Conservation (phyloP, 2,113 vertebrate species). For the Ailurus styani region DNA sequence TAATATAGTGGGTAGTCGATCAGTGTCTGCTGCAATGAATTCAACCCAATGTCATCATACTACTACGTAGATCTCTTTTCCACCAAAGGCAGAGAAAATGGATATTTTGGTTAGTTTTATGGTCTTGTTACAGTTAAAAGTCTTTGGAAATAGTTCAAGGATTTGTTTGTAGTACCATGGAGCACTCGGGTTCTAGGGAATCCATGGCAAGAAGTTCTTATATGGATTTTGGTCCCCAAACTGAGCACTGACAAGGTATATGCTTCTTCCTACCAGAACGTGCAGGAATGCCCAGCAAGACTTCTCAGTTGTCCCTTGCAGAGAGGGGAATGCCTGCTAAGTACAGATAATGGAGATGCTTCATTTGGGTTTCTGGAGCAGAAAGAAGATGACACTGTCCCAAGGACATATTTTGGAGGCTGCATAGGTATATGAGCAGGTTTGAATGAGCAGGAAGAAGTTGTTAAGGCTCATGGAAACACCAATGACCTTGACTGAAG, state of each 20-base stretch:
- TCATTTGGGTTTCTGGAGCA: not conserved
- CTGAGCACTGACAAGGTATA: slow-evolving; percentile 44
- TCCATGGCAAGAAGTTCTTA: slow-evolving; percentile 41
- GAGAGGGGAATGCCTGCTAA: not conserved
- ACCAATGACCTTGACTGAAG: not conserved
- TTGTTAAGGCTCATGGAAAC: not conserved
- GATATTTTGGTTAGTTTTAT: not conserved
- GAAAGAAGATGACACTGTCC: not conserved
- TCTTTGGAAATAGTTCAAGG: not conserved
- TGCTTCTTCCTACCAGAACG: not conserved
- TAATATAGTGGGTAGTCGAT: not conserved
- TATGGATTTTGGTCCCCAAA: not conserved
- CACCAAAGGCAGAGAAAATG: not conserved
- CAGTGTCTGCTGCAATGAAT: not conserved
- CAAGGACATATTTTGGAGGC: not conserved
- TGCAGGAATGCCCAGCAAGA: slow-evolving; percentile 46
- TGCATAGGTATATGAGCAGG: not conserved
- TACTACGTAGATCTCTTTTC: not conserved
- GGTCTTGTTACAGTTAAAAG: not conserved
- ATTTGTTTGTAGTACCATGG: not conserved
- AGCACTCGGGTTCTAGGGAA: not conserved
- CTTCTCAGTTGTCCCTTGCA: not conserved
- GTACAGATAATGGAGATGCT: not conserved
- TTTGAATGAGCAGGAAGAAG: not conserved
- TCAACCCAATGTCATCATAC: not conserved